Evolutionary conservation across 92 coral and sea anemone species (phyloP).

Genomic region (Pocillopora meandrina): DNA sequence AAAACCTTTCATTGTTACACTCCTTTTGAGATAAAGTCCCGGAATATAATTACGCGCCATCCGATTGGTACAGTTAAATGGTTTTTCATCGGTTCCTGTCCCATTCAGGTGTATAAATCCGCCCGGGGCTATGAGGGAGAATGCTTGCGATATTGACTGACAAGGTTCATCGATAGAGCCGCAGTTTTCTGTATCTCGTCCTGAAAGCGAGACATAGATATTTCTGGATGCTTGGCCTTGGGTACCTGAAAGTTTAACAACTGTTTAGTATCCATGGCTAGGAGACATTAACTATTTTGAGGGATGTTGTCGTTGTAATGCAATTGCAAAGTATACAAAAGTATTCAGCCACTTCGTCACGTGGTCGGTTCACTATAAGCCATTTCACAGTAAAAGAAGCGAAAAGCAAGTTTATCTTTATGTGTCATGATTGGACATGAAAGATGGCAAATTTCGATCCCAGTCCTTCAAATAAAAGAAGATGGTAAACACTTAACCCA

Average conservation of each 20-base stretch:
- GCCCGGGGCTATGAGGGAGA: slow-evolving; percentile 23
- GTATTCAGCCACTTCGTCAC: no score
- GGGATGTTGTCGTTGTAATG: not conserved
- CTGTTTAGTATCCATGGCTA: not conserved
- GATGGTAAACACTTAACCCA: no score
- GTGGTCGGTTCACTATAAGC: no score
- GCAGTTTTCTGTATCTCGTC: slow-evolving; percentile 41
- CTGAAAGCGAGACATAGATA: slow-evolving; percentile 42
- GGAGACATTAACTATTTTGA: not conserved
- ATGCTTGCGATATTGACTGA: slow-evolving; percentile 48
- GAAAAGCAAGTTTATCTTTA: no score
- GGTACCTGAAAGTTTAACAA: slow-evolving; percentile 3
- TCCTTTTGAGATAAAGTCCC: slow-evolving; percentile 45
- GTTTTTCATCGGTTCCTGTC: slow-evolving; percentile 56
- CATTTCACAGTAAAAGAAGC: no score
- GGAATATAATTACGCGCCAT: slow-evolving; percentile 13
- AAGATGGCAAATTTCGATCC: no score
- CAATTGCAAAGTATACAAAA: no score
- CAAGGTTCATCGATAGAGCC: slow-evolving; percentile 41
- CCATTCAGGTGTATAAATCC: slow-evolving; percentile 56
- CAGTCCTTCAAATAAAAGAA: no score
- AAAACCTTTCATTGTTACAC: slow-evolving; percentile 27
- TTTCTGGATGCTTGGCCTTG: not conserved
- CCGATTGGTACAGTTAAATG: slow-evolving; percentile 49
- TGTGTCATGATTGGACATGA: no score